Evolutionary conservation across 2,113 vertebrate genomes (phyloP).

Genomic region (Pteropus alecto): DNA sequence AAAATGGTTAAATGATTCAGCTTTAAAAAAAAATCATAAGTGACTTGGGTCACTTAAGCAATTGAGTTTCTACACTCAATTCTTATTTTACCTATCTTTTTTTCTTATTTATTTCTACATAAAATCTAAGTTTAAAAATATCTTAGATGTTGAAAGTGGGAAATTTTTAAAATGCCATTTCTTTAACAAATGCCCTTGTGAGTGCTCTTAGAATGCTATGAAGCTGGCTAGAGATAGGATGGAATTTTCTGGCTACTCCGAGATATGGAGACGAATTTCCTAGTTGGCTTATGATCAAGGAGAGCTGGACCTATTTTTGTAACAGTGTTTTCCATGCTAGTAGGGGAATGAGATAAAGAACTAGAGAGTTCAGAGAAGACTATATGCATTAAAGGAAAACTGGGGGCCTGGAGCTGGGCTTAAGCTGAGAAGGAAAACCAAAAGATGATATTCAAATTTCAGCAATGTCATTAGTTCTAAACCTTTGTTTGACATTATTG

Average conservation of each 20-base stretch:
- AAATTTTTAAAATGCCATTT: neutral
- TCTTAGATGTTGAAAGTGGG: neutral
- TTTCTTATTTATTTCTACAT: neutral
- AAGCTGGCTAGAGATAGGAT: neutral
- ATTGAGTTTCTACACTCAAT: neutral
- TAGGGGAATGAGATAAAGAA: neutral
- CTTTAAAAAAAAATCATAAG: neutral
- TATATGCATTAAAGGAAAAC: neutral
- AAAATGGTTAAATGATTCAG: neutral
- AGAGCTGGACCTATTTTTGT: neutral
- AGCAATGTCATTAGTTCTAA: neutral
- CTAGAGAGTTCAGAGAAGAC: neutral
- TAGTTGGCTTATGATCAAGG: neutral
- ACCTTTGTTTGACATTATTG: neutral
- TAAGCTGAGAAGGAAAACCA: neutral
- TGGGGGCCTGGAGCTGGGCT: neutral
- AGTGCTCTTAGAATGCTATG: neutral
- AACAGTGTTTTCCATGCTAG: neutral
- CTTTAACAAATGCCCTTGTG: neutral
- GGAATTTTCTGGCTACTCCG: neutral
- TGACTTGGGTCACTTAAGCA: neutral
- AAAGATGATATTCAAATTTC: neutral
- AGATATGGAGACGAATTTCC: neutral
- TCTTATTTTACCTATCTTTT: neutral
- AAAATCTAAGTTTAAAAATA: neutral